Evolutionary conservation across 2,113 vertebrate species (phyloP).

Genomic region (Stigmatopora nigra): DNA sequence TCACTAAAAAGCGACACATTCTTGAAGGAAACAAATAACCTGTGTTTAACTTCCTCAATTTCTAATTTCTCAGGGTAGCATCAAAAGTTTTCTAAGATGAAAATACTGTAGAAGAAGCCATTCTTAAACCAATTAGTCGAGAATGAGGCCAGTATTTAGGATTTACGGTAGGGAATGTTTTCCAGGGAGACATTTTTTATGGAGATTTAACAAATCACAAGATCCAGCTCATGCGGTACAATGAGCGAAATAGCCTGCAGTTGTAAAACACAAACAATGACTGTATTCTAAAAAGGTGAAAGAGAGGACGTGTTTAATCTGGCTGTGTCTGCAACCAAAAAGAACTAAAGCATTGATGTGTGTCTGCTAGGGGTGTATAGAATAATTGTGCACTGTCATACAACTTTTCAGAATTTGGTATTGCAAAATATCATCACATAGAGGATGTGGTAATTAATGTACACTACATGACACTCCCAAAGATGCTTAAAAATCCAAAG

Average conservation of each 20-base stretch:
- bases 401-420: slow-evolving; percentile 18
- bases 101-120: neutral
- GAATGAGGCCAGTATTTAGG: slow-evolving; percentile 4
- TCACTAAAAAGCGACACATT: neutral
- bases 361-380: neutral
- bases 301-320: slow-evolving; percentile 16
- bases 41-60: neutral
- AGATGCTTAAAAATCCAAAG: neutral
- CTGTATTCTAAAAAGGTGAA: slow-evolving; percentile 51
- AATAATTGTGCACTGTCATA: slow-evolving; percentile 45
- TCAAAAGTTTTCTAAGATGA: neutral
- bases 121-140: neutral
- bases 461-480: neutral
- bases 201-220: slow-evolving; percentile 55
- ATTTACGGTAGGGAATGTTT: slow-evolving; percentile 14
- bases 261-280: slow-evolving; percentile 55
- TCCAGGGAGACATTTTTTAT: slow-evolving; percentile 31
- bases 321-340: slow-evolving; percentile 14
- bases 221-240: slow-evolving; percentile 54
- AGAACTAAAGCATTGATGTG: slow-evolving; percentile 17
- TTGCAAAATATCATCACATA: slow-evolving; percentile 28
- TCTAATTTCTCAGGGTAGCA: neutral
- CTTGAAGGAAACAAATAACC: neutral
- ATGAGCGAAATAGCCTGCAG: slow-evolving; percentile 26
- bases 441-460: slow-evolving; percentile 24